Base-by-base conservation (phyloP, 1,140 invertebrate species). In the Orius laevigatus region DNA sequence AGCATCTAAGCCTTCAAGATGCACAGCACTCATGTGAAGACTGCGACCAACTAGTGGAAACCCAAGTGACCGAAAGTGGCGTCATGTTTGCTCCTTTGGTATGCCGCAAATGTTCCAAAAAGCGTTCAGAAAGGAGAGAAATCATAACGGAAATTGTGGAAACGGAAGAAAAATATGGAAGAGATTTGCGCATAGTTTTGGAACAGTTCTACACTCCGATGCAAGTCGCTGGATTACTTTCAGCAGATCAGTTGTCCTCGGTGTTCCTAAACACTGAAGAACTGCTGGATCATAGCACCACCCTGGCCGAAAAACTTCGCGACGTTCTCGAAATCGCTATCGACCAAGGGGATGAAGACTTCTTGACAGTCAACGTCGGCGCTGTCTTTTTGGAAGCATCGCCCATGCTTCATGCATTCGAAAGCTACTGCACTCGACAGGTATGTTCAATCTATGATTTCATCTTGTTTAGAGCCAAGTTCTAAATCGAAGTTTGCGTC, bases 241-340 rank as follows among this genome's bases (percentile, higher is more conserved):
- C 77, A 15, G 76, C 78, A 50, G 82, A 86, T 59, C 83, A 86
- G 63, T 66, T 95, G 38, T 80, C 81, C 46, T 78, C 82, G 34
- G 89, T 96, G 56, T 97, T 97, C 67, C 73, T 94, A 2, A 97
- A 97, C 58, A 78, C 89, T 16, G 85, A 92, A 66, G 87, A 97
- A 61, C 67, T 97, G 39, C 75, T 92, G 46, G 80, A 88, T 59
- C 85, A 93, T 57, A 94, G 90, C 67, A 71, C 79, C 14, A 74
- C 79, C 41, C 74, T 97, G 53, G 82, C 85, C 16, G 80, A 89
- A 58, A 81, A 84, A 61, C 69, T 97, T 42, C 75, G 87, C 57
- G 81, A 86, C 58, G 81, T 81, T 20, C 73, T 94, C n/a, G 84
- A 92, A 62, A 80, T 85, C 49, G 84, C 89, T 6, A 60, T 75